phyloP scores from a whole-genome alignment of 2,113 vertebrate species.

The Plotosus lineatus region DNA sequence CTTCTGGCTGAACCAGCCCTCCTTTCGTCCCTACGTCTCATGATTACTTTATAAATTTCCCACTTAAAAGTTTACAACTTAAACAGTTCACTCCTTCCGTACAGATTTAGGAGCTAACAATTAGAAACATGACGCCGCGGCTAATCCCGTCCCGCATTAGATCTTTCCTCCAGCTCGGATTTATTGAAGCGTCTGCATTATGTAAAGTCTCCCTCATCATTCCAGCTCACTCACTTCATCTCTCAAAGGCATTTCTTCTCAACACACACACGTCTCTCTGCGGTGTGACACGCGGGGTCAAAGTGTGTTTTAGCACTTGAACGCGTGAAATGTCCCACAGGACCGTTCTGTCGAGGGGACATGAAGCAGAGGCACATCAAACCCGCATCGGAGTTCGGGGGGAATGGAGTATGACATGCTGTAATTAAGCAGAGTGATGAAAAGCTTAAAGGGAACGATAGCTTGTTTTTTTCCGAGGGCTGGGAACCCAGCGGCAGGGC shows the following conservation, averaged over 20 bases:
- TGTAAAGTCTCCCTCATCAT: constrained; percentile 10
- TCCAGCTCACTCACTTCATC: constrained; percentile 37
- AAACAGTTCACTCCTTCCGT: constrained; percentile 16
- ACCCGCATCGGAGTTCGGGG: constrained; percentile 36
- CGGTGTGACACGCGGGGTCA: constrained; percentile 48
- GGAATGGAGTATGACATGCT: constrained; percentile 39
- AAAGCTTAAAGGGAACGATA: constrained; percentile 49
- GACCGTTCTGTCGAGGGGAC: constrained; percentile 43
- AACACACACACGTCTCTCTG: constrained; percentile 27
- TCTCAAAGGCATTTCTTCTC: constrained; percentile 17
- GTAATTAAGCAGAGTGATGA: constrained; percentile 53
- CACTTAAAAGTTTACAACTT: not conserved
- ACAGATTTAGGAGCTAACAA: constrained; percentile 18
- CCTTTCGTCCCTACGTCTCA: not conserved
- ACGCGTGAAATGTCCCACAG: constrained; percentile 22
- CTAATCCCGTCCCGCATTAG: constrained; percentile 5
- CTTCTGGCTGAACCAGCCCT: not conserved
- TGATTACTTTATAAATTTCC: constrained; percentile 9
- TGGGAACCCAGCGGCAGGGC: not conserved
- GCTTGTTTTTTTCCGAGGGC: constrained; percentile 12
- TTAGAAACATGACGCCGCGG: constrained; percentile 3
- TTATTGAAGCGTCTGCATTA: constrained; percentile 8
- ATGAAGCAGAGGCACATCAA: constrained; percentile 56
- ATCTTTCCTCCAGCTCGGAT: constrained; percentile 18
- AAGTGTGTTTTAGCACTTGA: constrained; percentile 37